Conservation (phyloP, 1,140 invertebrate species). For the Neelides sp. region DNA sequence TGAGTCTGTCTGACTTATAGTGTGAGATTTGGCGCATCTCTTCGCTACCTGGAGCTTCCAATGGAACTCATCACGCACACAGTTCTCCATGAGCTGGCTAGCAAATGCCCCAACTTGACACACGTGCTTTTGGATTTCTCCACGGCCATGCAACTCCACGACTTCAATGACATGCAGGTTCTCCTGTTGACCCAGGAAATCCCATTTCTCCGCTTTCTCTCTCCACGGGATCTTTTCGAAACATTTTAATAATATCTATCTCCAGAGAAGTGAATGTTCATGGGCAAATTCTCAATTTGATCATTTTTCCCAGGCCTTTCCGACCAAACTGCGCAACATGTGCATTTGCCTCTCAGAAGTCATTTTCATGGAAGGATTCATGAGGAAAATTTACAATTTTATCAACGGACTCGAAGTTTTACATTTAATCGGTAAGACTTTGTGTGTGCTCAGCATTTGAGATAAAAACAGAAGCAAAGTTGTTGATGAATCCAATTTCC, state of each 20-base stretch:
- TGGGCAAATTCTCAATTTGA: no score
- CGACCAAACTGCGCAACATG: constrained; percentile 90
- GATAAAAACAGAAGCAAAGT: no score
- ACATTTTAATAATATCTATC: no score
- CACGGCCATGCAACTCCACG: constrained; percentile 96
- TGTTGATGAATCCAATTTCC: no score
- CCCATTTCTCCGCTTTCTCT: no score
- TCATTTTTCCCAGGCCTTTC: constrained; percentile 56
- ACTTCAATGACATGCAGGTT: constrained; percentile 92
- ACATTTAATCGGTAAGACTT: constrained; percentile 76
- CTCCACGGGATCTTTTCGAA: no score
- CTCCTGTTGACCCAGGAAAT: no score
- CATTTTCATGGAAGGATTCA: constrained; percentile 99
- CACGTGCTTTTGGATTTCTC: constrained; percentile 95
- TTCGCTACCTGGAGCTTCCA: constrained; percentile 89
- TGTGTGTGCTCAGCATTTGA: background rate
- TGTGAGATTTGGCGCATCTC: constrained; percentile 72
- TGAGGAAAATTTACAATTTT: constrained; percentile 99
- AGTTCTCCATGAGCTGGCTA: constrained; percentile 89
- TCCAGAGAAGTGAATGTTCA: no score
- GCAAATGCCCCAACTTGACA: constrained; percentile 94
- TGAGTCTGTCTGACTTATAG: constrained; percentile 33
- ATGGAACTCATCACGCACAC: constrained; percentile 97
- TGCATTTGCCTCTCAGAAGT: constrained; percentile 97
- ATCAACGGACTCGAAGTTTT: constrained; percentile 97